A percentile compares a stretch with the other conserved stretches of the same genome.
Evolutionary conservation across 2,888 invertebrate genomes (phyloP).

Genomic region (Ceratothoa steindachneri): DNA sequence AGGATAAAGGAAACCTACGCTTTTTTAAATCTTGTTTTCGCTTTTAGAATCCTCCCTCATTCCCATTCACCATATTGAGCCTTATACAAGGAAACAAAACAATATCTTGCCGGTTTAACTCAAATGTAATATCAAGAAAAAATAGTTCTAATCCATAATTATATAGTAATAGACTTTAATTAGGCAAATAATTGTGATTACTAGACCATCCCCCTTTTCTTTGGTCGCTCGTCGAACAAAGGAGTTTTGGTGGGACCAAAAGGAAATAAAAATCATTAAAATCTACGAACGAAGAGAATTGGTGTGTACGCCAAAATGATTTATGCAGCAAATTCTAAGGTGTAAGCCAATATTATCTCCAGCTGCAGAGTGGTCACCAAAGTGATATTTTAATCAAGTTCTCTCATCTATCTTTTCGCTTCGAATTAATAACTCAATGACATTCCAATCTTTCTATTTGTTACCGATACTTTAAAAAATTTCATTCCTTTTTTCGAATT

Average conservation of each 20-base stretch:
- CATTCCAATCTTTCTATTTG: neutral
- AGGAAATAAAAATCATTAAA: constrained; percentile 4
- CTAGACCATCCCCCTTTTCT: neutral
- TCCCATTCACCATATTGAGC: too few relatives aligned
- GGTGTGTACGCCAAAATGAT: neutral
- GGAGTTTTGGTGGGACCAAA: neutral
- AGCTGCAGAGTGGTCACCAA: neutral
- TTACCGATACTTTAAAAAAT: neutral
- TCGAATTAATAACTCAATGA: neutral
- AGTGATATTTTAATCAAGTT: constrained; percentile 11
- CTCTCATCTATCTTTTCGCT: neutral
- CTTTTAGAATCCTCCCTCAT: too few relatives aligned
- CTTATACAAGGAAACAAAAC: too few relatives aligned
- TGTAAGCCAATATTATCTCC: constrained; percentile 3
- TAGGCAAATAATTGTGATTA: neutral
- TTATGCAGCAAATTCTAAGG: constrained; percentile 1
- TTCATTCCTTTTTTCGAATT: neutral
- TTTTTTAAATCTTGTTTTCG: too few relatives aligned
- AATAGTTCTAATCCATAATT: neutral
- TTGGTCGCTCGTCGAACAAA: neutral
- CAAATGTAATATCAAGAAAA: neutral
- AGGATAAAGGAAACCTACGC: too few relatives aligned
- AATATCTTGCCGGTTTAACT: too few relatives aligned
- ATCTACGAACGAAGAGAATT: neutral
- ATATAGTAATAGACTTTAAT: neutral